Evolutionary conservation across 2,888 invertebrate species (phyloP).

Genomic region (Metalampra italica): DNA sequence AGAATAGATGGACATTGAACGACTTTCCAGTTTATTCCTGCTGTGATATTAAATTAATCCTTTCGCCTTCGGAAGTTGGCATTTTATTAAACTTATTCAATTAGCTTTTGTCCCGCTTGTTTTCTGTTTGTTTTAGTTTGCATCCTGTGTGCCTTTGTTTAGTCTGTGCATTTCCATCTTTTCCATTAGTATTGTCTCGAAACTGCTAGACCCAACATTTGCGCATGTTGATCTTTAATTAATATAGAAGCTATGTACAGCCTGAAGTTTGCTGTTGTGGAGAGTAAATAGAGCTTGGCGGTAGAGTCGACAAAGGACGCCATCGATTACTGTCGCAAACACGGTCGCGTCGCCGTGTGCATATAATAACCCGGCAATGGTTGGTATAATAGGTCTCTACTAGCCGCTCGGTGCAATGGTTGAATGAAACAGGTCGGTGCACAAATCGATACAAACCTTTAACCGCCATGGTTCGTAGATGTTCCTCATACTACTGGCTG

Average conservation of each 20-base stretch:
- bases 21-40: conserved; percentile 27
- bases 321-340: background rate
- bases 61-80: conserved; percentile 22
- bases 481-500: no score
- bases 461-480: background rate
- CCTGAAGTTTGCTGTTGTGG: conserved; percentile 10
- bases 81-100: conserved; percentile 31
- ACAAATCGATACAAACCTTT: conserved; percentile 1
- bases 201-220: conserved; percentile 6
- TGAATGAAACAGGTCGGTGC: conserved; percentile 1
- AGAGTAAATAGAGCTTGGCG: conserved; percentile 17
- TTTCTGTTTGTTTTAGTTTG: conserved; percentile 18
- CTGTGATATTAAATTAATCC: conserved; percentile 34
- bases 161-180: background rate
- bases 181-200: conserved; percentile 8
- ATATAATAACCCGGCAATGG: background rate
- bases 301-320: conserved; percentile 8
- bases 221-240: conserved; percentile 10
- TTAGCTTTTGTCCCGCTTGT: conserved; percentile 23
- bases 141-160: conserved; percentile 4
- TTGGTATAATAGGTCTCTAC: background rate
- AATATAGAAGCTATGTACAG: conserved; percentile 10
- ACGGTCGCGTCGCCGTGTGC: no score
- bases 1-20: conserved; percentile 32
- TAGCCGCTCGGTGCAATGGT: background rate